Conservation (phyloP, 2,797 vertebrate species). For the Periparus ater region DNA sequence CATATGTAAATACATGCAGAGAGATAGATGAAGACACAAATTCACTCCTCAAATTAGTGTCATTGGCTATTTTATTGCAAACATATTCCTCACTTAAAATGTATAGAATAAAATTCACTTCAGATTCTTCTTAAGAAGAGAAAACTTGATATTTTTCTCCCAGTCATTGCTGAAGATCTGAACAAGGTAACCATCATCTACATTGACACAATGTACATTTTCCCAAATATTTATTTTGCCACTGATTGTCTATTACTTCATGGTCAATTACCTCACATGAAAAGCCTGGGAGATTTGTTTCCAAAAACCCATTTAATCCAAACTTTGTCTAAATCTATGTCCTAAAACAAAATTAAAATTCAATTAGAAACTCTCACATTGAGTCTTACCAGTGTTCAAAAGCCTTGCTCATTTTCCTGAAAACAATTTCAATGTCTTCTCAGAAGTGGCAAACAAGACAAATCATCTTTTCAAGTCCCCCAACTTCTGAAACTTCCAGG, state of each 20-base stretch:
- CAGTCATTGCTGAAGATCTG: background rate
- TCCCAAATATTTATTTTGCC: background rate
- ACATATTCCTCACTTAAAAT: background rate
- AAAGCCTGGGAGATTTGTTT: background rate
- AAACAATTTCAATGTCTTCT: background rate
- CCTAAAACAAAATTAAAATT: background rate
- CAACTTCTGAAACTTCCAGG: background rate
- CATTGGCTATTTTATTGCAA: background rate
- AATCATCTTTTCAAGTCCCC: background rate
- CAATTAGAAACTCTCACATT: background rate
- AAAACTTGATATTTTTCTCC: background rate
- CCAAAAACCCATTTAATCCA: constrained; percentile 9
- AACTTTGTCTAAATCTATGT: background rate
- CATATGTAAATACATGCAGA: no score
- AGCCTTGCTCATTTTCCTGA: background rate
- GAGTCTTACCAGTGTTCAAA: background rate
- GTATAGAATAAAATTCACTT: background rate
- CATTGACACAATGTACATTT: background rate
- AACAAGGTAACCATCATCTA: background rate
- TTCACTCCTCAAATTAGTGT: background rate
- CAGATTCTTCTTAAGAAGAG: background rate
- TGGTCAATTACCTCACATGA: background rate
- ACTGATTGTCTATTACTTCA: background rate
- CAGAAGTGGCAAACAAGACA: background rate
- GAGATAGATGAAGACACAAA: background rate